phyloP scores from a whole-genome alignment of 2,113 vertebrate genomes.

The Egretta garzetta region DNA sequence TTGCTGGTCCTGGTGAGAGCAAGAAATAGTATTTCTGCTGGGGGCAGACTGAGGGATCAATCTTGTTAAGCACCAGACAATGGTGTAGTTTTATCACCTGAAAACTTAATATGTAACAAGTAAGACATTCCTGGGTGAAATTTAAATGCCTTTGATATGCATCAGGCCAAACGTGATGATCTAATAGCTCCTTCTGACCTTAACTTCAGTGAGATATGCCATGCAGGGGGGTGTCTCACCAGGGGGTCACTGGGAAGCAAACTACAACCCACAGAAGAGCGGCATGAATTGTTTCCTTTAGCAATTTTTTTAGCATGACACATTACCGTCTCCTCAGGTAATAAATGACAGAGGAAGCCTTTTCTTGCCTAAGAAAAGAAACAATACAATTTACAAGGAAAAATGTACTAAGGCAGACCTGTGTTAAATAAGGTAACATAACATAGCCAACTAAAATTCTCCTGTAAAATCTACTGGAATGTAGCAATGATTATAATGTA shows the following conservation, averaged over 20 bases:
- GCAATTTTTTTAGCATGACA: constrained; percentile 20
- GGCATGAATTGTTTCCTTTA: background rate
- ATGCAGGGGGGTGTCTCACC: background rate
- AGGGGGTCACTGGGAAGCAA: background rate
- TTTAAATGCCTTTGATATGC: background rate
- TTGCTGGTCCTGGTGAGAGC: background rate
- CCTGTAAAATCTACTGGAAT: background rate
- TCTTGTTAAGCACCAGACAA: background rate
- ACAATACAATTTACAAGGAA: background rate
- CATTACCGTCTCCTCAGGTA: background rate
- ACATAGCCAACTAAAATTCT: background rate
- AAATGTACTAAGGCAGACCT: background rate
- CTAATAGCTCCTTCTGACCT: background rate
- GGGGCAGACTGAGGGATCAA: background rate
- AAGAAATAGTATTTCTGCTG: background rate
- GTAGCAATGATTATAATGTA: background rate
- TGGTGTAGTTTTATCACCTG: background rate
- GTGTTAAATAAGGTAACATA: background rate
- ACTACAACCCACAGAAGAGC: background rate
- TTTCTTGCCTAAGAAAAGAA: constrained; percentile 13
- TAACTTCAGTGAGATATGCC: background rate
- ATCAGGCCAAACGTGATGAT: background rate
- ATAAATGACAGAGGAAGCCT: background rate
- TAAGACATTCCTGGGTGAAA: constrained; percentile 8
- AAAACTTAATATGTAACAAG: constrained; percentile 32